Conservation (phyloP, 2,113 vertebrate species). For the Campylomormyrus tamandua region DNA sequence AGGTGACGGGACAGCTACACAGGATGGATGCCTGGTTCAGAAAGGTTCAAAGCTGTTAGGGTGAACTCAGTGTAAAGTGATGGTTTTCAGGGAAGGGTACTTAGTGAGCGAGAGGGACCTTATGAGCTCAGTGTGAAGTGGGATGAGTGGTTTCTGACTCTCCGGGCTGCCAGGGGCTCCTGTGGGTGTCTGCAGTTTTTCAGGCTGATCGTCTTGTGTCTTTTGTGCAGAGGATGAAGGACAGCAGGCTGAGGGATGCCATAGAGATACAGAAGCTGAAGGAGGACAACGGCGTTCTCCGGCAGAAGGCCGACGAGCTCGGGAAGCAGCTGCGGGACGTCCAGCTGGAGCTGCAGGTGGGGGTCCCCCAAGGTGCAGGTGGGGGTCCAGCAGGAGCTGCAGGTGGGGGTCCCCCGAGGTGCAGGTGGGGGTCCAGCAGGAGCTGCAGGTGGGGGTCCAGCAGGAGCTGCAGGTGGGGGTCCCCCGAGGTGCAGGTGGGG, state of each 20-base stretch:
- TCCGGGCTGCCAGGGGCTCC: neutral
- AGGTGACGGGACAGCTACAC: conserved; percentile 35
- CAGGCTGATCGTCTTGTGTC: neutral
- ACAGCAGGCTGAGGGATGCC: conserved; percentile 15
- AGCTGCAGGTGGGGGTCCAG: too few relatives aligned
- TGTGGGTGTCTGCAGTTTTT: neutral
- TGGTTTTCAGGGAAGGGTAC: neutral
- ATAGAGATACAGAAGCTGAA: conserved; percentile 22
- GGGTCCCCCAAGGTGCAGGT: too few relatives aligned
- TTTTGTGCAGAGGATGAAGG: conserved; percentile 23
- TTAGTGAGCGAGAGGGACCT: neutral
- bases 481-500: neutral
- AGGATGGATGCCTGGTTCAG: neutral
- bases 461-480: neutral
- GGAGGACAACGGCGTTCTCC: conserved; percentile 24
- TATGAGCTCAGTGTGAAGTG: neutral
- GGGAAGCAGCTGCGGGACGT: conserved; percentile 21
- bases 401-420: too few relatives aligned
- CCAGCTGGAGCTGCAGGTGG: conserved; percentile 23
- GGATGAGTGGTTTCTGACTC: neutral
- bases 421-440: too few relatives aligned
- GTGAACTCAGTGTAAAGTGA: neutral
- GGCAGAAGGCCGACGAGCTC: conserved; percentile 20
- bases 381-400: too few relatives aligned
- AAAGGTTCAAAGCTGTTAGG: neutral